These are phyloP conservation scores for Anhinga rufa DNA, from an alignment of 2,113 vertebrate species.

Conservation along the genomic window DNA sequence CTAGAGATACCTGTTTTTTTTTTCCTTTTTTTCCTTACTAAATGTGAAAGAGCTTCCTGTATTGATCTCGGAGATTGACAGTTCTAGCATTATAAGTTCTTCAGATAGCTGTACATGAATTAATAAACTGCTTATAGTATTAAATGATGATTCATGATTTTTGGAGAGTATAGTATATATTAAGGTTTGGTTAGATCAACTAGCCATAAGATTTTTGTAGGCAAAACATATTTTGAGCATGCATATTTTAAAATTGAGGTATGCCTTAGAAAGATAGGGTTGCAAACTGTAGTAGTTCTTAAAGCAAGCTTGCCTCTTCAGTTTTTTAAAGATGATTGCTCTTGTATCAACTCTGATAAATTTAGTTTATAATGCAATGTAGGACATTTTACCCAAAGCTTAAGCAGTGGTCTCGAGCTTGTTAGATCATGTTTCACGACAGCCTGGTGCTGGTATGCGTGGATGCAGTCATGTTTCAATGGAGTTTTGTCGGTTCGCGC, in stretches of 20 bases:
- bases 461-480: neutral
- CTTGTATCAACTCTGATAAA: neutral
- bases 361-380: neutral
- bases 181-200: neutral
- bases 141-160: constrained; percentile 13
- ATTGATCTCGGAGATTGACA: neutral
- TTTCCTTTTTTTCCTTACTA: neutral
- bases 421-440: fast-evolving
- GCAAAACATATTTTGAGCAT: neutral
- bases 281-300: neutral
- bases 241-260: neutral
- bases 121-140: constrained; percentile 34
- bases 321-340: neutral
- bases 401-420: neutral
- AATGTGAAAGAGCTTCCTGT: neutral
- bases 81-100: neutral
- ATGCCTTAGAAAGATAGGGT: neutral
- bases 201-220: neutral
- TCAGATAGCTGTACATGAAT: constrained; percentile 35
- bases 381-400: neutral
- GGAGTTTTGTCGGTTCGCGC: neutral
- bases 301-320: neutral
- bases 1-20: neutral
- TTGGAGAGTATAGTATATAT: neutral
- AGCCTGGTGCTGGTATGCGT: neutral